phyloP scores from a whole-genome alignment of 2,113 vertebrate genomes.

The Anseranas semipalmata region DNA sequence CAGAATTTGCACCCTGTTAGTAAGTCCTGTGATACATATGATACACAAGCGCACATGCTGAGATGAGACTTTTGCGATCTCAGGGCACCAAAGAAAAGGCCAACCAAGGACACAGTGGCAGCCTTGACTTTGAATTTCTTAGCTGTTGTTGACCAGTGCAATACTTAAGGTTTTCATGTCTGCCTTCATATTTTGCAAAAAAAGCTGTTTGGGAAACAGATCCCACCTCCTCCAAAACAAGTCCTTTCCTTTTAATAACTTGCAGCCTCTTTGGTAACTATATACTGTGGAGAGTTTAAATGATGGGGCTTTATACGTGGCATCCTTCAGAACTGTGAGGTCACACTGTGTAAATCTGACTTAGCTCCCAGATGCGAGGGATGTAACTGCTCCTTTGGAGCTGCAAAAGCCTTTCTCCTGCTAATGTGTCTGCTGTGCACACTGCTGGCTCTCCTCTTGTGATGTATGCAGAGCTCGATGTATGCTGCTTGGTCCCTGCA shows the following conservation, averaged over 20 bases:
- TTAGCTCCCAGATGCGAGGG: neutral
- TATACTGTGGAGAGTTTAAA: neutral
- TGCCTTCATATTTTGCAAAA: neutral
- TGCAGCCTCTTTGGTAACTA: neutral
- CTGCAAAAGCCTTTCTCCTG: neutral
- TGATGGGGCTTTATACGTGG: neutral
- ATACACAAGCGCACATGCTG: neutral
- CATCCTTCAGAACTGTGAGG: neutral
- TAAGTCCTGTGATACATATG: neutral
- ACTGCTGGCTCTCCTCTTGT: neutral
- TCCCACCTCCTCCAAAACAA: neutral
- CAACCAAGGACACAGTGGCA: neutral
- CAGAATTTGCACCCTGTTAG: neutral
- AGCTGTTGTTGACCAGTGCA: neutral
- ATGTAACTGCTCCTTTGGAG: neutral
- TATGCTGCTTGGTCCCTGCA: neutral
- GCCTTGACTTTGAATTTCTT: neutral
- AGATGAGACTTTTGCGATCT: neutral
- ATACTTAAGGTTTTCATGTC: neutral
- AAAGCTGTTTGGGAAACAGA: neutral
- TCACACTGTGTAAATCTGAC: rapidly evolving
- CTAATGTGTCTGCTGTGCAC: neutral
- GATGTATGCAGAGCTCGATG: rapidly evolving
- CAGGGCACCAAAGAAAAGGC: neutral
- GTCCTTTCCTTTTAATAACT: neutral